Conservation (phyloP, 1,140 invertebrate genomes). For the Atopsyche davidsoni region DNA sequence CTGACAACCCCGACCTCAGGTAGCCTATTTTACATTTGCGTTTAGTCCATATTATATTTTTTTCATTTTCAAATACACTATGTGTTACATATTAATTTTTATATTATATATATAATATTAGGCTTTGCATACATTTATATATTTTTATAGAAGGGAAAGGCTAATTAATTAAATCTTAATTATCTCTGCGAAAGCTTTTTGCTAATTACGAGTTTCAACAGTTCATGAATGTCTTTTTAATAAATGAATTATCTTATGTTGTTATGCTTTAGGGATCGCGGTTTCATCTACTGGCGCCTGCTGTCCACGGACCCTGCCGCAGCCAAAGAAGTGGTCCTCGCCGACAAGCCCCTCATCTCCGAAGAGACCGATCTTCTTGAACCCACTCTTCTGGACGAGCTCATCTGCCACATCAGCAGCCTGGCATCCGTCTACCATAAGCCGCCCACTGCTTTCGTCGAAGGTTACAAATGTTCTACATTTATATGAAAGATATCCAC, state of each 20-base stretch:
- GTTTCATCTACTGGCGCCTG: constrained; percentile 99
- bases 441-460: constrained; percentile 97
- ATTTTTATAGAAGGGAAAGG: no score
- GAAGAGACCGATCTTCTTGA: constrained; percentile 99
- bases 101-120: neutral
- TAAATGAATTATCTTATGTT: constrained; percentile 8
- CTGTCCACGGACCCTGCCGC: constrained; percentile 97
- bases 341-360: constrained; percentile 98
- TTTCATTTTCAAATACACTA: neutral
- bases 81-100: neutral
- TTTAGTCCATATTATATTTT: no score
- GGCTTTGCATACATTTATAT: neutral
- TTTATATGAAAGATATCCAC: neutral
- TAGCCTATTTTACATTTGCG: no score
- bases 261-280: constrained; percentile 75
- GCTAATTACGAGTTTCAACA: no score
- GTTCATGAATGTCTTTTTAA: no score
- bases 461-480: constrained; percentile 65
- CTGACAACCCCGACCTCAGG: constrained; percentile 96
- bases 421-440: constrained; percentile 99
- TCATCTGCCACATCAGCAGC: constrained; percentile 98
- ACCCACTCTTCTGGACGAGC: constrained; percentile 94
- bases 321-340: constrained; percentile 98
- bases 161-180: no score
- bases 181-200: no score